Evolutionary conservation across 1,140 invertebrate genomes (phyloP), one percentile per base, ranked within the genome.

Genomic region (Ceratina calcarata): DNA sequence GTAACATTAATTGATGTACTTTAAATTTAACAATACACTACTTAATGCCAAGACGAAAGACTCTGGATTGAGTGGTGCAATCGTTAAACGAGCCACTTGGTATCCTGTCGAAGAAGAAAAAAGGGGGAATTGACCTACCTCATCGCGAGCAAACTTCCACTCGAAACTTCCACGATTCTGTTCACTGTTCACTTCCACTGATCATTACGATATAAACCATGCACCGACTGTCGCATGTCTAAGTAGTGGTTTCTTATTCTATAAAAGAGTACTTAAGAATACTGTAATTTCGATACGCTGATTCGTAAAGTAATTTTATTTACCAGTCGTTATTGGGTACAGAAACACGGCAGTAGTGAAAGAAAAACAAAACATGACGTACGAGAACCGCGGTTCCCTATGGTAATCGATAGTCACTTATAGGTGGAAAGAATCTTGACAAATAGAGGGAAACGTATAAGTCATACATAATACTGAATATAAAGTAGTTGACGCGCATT

Each of bases 71-170:
- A 85, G 78, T 84, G 82, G 78, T 60, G 83, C 62, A 81, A 80
- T 84, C 58, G 53, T 81, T 85, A 75, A 85, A 85, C 74, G 37
- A 76, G 74, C 60, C 74, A 72, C 84, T 78, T 66, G 58, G 72
- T 61, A 69, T 68, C 65, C 68, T 10, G 73, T 62, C 69, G 65
- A 70, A 49, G 68, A 22, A 68, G 22, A 58, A 78, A 68, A 75
- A 68, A 78, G 83, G 68, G 81, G 67, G 60, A 76, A 86, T 86
- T 75, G 84, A 83, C 70, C 81, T 67, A 80, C 61, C 61, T 86
- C 80, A 67, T 74, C 73, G 69, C 37, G 76, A 78, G 62, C 72
- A 49, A 70, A 58, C 37, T 45, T 45, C 61, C 57, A 72, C 61
- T 71, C 57, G 58, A 71, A 77, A 64, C 20, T 65, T 79, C 4